These are phyloP conservation scores for Atta texana DNA, from an alignment of 1,140 invertebrate species.

Conservation along the genomic window DNA sequence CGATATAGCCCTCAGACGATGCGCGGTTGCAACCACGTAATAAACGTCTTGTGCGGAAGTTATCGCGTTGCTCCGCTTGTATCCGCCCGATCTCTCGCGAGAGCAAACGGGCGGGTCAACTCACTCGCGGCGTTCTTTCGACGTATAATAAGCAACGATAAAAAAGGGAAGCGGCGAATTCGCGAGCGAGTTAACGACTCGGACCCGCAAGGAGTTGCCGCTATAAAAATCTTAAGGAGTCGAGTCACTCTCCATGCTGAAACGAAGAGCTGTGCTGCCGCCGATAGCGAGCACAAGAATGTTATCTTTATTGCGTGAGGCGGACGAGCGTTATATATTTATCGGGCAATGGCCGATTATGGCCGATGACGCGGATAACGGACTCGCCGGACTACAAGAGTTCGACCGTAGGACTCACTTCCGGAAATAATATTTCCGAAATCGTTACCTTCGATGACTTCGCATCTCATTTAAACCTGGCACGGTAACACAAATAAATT, in stretches of 20 bases:
- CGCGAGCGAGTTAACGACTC: constrained; percentile 73
- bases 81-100: constrained; percentile 65
- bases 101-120: constrained; percentile 33
- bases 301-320: constrained; percentile 61
- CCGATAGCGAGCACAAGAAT: constrained; percentile 57
- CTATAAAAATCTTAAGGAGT: constrained; percentile 73
- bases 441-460: constrained; percentile 55
- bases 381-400: constrained; percentile 25
- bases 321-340: constrained; percentile 53
- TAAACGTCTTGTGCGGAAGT: constrained; percentile 76
- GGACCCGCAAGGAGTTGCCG: constrained; percentile 71
- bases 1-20: constrained; percentile 60
- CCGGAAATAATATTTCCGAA: constrained; percentile 52
- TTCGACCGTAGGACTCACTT: constrained; percentile 25
- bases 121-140: constrained; percentile 21
- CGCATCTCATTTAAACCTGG: constrained; percentile 38
- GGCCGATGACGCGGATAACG: constrained; percentile 55
- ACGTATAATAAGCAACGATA: constrained; percentile 56
- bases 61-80: constrained; percentile 74
- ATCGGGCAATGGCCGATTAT: constrained; percentile 54
- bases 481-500: constrained; percentile 47
- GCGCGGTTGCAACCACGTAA: constrained; percentile 67
- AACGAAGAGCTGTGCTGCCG: constrained; percentile 27
- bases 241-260: constrained; percentile 59
- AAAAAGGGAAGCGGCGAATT: constrained; percentile 63